Evolutionary conservation across 2,888 invertebrate species (phyloP), one percentile per base, ranked within the genome.

Genomic region (Andrena fulva): DNA sequence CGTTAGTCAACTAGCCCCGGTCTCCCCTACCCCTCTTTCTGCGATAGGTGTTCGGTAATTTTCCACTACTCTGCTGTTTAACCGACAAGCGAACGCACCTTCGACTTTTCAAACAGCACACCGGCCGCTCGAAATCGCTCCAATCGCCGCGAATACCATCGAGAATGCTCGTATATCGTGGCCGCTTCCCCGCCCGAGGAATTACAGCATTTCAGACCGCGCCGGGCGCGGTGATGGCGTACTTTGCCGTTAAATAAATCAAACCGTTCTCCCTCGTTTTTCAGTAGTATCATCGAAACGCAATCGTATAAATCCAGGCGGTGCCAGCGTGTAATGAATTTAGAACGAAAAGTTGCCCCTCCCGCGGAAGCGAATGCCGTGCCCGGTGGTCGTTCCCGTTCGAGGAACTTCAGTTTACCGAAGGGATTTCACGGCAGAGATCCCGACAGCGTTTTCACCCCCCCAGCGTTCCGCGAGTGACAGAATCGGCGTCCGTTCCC

Each of bases 161-260:
- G 8, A 54, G 27, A 6, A 24, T 27, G 5, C 8, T 24, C 33
- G 8, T 66, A 33, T 24, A 60, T 50, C 12, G 16, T 27, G 0
- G 10, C 8, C 16, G 20, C 1, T 33, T 29, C 27, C 24, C 20
- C 62, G 20, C 16, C 31, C 31, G 27, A 66, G 50, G 62, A 75
- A 48, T 75, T 68, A 48, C 42, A 10, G 12, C 35, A 10, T 2
- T n/a, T 12, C 27, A 12, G 27, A 12, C n/a, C 54, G 20, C 59
- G n/a, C n/a, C 10, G 24, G 20, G 4, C 31, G 35, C 24, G 29
- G 20, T 50, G 63, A 50, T 56, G 60, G 27, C 31, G 8, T 27
- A 63, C 35, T 52, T 20, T 80, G 42, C 66, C 78, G 64, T 75
- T 59, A 63, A 31, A 77, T 80, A 72, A 80, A 78, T 77, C 68